phyloP scores from a whole-genome alignment of 2,888 invertebrate genomes.

The Drosophila falleni region DNA sequence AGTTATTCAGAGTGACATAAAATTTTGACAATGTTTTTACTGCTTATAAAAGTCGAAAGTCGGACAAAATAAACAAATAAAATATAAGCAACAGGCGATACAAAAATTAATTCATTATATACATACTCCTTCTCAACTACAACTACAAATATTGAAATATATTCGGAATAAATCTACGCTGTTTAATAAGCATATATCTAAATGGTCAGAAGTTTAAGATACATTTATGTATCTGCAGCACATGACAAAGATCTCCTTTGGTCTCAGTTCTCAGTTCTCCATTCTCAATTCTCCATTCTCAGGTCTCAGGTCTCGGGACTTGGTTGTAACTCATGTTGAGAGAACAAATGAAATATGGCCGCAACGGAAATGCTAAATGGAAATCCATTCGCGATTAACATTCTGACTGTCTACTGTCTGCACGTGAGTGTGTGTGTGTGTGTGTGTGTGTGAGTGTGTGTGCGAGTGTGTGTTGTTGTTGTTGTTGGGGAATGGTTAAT shows the following conservation, averaged over 20 bases:
- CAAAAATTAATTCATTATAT: too few species aligned
- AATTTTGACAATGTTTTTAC: too few species aligned
- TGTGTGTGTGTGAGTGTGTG: constrained; percentile 2
- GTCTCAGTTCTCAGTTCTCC: not conserved
- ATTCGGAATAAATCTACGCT: too few species aligned
- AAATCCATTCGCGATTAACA: constrained; percentile 62
- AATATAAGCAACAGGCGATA: too few species aligned
- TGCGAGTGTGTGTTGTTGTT: constrained; percentile 2
- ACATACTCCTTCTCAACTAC: too few species aligned
- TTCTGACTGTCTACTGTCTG: constrained; percentile 21
- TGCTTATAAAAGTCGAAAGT: too few species aligned
- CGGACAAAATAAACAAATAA: too few species aligned
- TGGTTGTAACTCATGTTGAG: constrained; percentile 39
- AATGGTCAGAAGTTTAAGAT: not conserved
- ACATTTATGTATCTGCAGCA: not conserved
- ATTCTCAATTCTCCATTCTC: not conserved
- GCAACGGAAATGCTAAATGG: constrained; percentile 73
- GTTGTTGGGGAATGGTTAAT: constrained; percentile 68
- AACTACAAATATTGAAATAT: too few species aligned
- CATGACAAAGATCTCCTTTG: constrained; percentile 22
- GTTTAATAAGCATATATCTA: too few species aligned
- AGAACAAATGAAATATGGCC: constrained; percentile 68
- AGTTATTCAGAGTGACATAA: too few species aligned
- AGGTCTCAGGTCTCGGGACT: constrained; percentile 2
- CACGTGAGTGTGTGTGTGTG: constrained; percentile 9